Base-by-base conservation (phyloP, 2,113 vertebrate species). In the Tinamus guttatus region DNA sequence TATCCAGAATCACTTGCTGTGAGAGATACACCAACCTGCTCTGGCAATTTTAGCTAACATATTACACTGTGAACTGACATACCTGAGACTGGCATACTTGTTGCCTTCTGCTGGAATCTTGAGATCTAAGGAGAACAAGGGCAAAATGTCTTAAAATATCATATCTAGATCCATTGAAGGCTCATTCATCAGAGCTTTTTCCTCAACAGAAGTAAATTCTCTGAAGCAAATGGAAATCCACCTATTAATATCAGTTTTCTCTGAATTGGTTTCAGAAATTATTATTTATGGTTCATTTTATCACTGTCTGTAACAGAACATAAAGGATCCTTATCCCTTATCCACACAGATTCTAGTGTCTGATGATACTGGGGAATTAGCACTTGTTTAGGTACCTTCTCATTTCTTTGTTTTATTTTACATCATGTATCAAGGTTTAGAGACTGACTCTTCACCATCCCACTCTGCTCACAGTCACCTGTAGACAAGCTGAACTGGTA, bases 401-500 rank as follows among this genome's bases (percentile, higher is more conserved):
- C 12, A 32, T 41, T 27, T 18, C 73, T 40, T 16, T 60, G 11
- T 28, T 64, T 60, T 60, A 18, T 51, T 88, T 81, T 90, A 2
- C 24, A 41, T 70, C n/a, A 24, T 9, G 3, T 8, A 34, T 78
- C 34, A 68, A 41, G 20, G 56, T 83, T 86, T 74, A 93, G 59
- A 85, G 24, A 19, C 7, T 54, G 9, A 41, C 64, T 36, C 28
- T 56, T 94, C 41, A 24, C 38, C 58, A 25, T 22, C 20, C 64
- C 20, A 60, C 13, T 3, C 40, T 18, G 3, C 34, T 71, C 25
- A 51, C 25, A 5, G 3, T 11, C 45, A 64, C 13, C 20, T 62
- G 17, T 27, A 30, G 0, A 0, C 18, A 17, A 4, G 24, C 7
- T 76, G 5, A 49, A 20, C 7, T 75, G 47, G 36, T 65, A 12